Evolutionary conservation across 2,113 vertebrate genomes (phyloP), one percentile per base, ranked within the genome.

Genomic region (Smithornis capensis): DNA sequence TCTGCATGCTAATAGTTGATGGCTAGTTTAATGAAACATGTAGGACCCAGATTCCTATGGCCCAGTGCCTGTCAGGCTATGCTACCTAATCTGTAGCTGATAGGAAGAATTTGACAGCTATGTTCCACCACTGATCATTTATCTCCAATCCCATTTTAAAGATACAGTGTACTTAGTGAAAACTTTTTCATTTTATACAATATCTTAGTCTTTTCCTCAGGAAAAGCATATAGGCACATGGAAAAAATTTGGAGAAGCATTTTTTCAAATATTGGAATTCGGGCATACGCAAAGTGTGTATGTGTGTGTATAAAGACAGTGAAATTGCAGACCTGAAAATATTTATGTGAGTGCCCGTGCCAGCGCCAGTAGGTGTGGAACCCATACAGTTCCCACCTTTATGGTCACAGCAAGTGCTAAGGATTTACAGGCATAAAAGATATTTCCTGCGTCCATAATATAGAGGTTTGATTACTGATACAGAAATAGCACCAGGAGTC

Each of bases 261-360:
- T 76, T 28, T 40, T 17, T 87, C 31, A 52, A 68, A 47, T 71
- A 81, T 29, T 70, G 55, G 12, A 25, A 10, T 29, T 28, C 14
- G 49, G 19, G 12, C 19, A 35, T 7, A 56, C 0, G 0, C 0
- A 1, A 67, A 47, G 4, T 59, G 15, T n/a, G 4, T 59, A 15
- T 31, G 14, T 1, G 0, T 33, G 5, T 16, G 8, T 55, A 27
- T 18, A 86, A 65, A 85, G 21, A 55, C 38, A 80, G 7, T 31
- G 50, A 82, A 75, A 82, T 68, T 4, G 1, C 10, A 71, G 29
- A 67, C 22, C 14, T 63, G 56, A 59, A 78, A 82, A 63, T 8
- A 33, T 44, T 73, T 70, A 28, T 27, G 8, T 31, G 15, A 37
- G n/a, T n/a, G n/a, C n/a, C n/a, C n/a, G 7, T n/a, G 16, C 23